phyloP scores from a whole-genome alignment of 2,797 vertebrate species.

The Thripadectes ignobilis region DNA sequence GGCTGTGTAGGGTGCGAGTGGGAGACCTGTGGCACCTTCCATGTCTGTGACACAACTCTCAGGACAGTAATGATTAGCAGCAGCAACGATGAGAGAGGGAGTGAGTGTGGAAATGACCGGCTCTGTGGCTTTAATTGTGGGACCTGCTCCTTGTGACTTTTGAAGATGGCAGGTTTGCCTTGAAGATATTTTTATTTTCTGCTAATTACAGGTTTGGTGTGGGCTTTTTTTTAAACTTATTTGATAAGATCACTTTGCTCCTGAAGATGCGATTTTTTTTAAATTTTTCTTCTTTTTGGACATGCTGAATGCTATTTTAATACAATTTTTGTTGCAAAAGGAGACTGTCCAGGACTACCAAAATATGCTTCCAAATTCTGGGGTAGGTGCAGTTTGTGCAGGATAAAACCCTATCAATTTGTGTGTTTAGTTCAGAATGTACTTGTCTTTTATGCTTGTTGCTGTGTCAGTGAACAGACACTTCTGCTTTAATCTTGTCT shows the following conservation, averaged over 20 bases:
- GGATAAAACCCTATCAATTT: not conserved
- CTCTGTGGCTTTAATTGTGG: not conserved
- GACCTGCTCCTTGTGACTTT: not conserved
- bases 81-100: accelerated
- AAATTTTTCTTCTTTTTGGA: not conserved
- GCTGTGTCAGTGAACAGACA: not conserved
- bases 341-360: not conserved
- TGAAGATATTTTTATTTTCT: not conserved
- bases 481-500: not conserved
- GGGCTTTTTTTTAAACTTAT: not conserved
- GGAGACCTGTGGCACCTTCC: not conserved
- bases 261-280: not conserved
- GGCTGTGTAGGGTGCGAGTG: not conserved
- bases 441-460: not conserved
- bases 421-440: not conserved
- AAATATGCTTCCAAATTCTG: not conserved
- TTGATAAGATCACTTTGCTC: not conserved
- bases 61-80: not conserved
- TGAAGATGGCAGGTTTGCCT: not conserved
- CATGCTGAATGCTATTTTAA: not conserved
- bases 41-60: not conserved
- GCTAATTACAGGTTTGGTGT: not conserved
- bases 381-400: not conserved
- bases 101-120: accelerated
- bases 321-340: not conserved